These are phyloP conservation scores for Drosophila dunni DNA, from an alignment of 1,140 invertebrate genomes.

Conservation along the genomic window DNA sequence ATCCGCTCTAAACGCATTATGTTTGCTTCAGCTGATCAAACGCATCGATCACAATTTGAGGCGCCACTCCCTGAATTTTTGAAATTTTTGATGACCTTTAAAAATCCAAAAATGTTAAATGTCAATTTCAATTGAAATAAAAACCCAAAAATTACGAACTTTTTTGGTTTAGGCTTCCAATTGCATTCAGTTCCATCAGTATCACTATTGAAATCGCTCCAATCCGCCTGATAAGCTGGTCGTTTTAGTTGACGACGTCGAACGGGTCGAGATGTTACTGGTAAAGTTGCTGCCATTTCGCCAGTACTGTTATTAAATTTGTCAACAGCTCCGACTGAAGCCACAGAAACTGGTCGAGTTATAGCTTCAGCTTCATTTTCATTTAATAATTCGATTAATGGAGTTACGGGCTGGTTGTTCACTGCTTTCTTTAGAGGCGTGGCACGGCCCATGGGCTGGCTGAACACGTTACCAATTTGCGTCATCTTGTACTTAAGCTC, in stretches of 20 bases:
- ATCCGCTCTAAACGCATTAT: not conserved
- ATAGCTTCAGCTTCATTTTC: not conserved
- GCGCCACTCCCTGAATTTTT: no score
- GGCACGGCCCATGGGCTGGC: not conserved
- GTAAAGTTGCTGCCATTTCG: not conserved
- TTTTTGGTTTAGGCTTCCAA: not conserved
- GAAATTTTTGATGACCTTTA: not conserved
- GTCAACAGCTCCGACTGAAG: not conserved
- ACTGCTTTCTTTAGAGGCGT: not conserved
- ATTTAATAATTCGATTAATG: not conserved
- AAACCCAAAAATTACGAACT: not conserved
- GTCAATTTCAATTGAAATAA: not conserved
- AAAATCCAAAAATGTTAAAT: not conserved
- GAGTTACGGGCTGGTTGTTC: not conserved
- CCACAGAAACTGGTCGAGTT: not conserved
- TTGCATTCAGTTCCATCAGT: not conserved
- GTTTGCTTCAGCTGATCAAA: not conserved
- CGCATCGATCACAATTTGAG: not conserved
- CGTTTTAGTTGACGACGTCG: not conserved
- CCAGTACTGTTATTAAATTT: not conserved
- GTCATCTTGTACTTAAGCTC: not conserved
- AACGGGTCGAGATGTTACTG: not conserved
- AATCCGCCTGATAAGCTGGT: not conserved
- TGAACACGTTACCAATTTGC: not conserved
- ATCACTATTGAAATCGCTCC: not conserved